Percentiles rank a stretch among this genome's conserved stretches.
Conservation (phyloP, 2,113 vertebrate species). For the Proterorhinus semilunaris region DNA sequence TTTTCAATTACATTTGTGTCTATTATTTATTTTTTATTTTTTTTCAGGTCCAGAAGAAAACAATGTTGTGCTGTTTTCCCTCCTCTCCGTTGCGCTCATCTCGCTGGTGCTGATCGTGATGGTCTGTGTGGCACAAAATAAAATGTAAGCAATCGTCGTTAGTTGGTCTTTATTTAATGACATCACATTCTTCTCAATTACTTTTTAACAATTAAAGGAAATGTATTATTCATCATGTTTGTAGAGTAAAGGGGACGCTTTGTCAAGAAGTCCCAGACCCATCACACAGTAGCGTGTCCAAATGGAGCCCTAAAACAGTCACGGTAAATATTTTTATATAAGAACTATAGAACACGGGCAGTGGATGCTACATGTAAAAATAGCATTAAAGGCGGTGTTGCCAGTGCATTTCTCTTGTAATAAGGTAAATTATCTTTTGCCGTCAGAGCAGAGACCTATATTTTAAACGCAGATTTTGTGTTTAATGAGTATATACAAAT, state of each 20-base stretch:
- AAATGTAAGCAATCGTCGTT: constrained; percentile 26
- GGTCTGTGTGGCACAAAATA: constrained; percentile 22
- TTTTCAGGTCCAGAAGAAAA: constrained; percentile 45
- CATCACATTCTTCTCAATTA: not conserved
- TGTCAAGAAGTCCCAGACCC: constrained; percentile 68
- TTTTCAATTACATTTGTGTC: not conserved
- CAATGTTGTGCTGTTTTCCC: not conserved
- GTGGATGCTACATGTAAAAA: not conserved
- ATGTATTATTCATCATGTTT: not conserved
- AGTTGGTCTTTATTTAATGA: not conserved
- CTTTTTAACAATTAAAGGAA: not conserved
- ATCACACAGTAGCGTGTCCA: constrained; percentile 66
- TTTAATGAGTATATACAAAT: too few relatives aligned
- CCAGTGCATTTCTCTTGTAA: too few relatives aligned
- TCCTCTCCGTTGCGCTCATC: constrained; percentile 26
- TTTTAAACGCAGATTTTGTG: too few relatives aligned
- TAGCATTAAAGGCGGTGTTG: too few relatives aligned
- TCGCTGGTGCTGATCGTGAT: constrained; percentile 34
- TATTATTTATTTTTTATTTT: not conserved
- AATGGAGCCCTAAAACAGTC: constrained; percentile 55
- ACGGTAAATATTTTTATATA: constrained; percentile 47
- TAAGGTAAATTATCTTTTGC: too few relatives aligned
- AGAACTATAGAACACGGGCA: not conserved
- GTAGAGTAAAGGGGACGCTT: constrained; percentile 56
- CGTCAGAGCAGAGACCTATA: too few relatives aligned